phyloP scores from a whole-genome alignment of 2,888 invertebrate species.

The Chloroclystis v-ata region DNA sequence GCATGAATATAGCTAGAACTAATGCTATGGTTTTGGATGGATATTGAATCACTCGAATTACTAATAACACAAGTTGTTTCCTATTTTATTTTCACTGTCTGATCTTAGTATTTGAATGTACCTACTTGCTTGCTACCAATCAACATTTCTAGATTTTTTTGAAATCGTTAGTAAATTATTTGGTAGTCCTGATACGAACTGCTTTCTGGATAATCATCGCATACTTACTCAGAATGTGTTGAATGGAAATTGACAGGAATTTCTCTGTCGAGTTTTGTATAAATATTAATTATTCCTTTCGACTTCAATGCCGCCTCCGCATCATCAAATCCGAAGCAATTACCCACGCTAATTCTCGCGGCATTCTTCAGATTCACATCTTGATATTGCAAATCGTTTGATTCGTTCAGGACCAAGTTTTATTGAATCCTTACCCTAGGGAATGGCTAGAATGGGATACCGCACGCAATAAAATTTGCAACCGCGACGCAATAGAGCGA shows the following conservation, averaged over 20 bases:
- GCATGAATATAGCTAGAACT: no score
- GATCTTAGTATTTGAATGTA: no score
- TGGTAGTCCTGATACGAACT: constrained; percentile 11
- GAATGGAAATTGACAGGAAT: constrained; percentile 17
- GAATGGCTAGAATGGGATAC: constrained; percentile 30
- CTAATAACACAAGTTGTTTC: no score
- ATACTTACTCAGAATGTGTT: constrained; percentile 20
- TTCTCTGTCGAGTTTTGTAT: constrained; percentile 18
- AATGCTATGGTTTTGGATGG: no score
- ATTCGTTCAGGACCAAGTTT: constrained; percentile 30
- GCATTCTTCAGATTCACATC: constrained; percentile 23
- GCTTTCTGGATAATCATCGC: constrained; percentile 23
- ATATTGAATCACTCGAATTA: no score
- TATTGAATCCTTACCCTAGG: constrained; percentile 35
- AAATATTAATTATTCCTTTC: constrained; percentile 28
- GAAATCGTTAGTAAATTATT: neutral
- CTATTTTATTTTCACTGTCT: no score
- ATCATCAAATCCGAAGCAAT: constrained; percentile 26
- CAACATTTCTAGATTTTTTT: no score
- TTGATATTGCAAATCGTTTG: constrained; percentile 21
- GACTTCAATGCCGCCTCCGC: constrained; percentile 13
- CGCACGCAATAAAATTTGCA: constrained; percentile 42
- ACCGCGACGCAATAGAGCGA: constrained; percentile 44
- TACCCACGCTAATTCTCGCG: constrained; percentile 21
- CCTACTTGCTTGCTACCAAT: no score